Evolutionary conservation across 1,140 invertebrate species (phyloP).

Genomic region (Aethina tumida): DNA sequence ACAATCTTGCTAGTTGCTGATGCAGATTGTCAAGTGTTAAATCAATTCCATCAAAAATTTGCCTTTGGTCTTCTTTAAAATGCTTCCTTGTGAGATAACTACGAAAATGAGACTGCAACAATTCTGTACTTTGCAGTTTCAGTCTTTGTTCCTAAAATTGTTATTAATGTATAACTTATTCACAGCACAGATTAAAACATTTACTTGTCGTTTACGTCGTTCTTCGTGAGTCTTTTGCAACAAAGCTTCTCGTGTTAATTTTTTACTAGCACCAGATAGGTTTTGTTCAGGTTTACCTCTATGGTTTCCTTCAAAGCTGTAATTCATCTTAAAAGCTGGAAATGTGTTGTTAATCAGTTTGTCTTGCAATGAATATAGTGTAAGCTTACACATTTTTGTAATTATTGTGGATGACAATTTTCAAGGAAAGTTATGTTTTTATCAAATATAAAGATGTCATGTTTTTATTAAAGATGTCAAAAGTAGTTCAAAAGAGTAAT

Average conservation of each 20-base stretch:
- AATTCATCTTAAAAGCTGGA: slow-evolving; percentile 42
- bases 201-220: slow-evolving; percentile 74
- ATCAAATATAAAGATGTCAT: too few relatives aligned
- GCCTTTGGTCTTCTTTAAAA: slow-evolving; percentile 52
- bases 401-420: background rate
- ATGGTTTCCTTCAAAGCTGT: slow-evolving; percentile 89
- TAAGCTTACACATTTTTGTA: background rate
- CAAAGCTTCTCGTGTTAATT: slow-evolving; percentile 63
- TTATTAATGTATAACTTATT: background rate
- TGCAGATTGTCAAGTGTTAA: slow-evolving; percentile 42
- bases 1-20: slow-evolving; percentile 48
- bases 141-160: slow-evolving; percentile 52
- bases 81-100: slow-evolving; percentile 61
- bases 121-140: slow-evolving; percentile 55
- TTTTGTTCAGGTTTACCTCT: slow-evolving; percentile 80
- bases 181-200: slow-evolving; percentile 1
- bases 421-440: too few relatives aligned
- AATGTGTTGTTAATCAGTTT: slow-evolving; percentile 5
- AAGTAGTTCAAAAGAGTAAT: too few relatives aligned
- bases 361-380: background rate
- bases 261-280: slow-evolving; percentile 75
- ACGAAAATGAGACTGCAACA: slow-evolving; percentile 70
- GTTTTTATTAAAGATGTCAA: too few relatives aligned
- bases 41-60: slow-evolving; percentile 54
- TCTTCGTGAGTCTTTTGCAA: slow-evolving; percentile 73